These are phyloP conservation scores for Gibbula magus DNA, from an alignment of 2,888 invertebrate species.

Conservation along the genomic window DNA sequence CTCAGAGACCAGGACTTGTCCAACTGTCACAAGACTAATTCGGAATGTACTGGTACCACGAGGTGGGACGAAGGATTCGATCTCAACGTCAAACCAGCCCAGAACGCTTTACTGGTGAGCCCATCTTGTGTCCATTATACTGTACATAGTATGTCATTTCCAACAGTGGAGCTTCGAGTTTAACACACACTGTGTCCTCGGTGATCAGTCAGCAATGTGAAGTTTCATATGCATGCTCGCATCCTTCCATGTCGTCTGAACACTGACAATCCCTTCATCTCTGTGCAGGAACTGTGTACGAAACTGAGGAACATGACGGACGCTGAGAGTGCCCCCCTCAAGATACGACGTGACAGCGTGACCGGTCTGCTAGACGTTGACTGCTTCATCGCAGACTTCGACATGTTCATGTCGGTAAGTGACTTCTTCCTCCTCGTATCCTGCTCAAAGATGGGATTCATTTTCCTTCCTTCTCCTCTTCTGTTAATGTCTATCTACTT, in stretches of 20 bases:
- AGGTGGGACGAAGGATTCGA: conserved; percentile 65
- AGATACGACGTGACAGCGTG: conserved; percentile 47
- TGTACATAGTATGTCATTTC: too few relatives aligned
- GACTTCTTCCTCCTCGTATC: background rate
- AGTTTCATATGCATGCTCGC: too few relatives aligned
- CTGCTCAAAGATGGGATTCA: too few relatives aligned
- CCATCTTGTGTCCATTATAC: too few relatives aligned
- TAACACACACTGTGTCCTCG: too few relatives aligned
- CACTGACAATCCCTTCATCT: too few relatives aligned
- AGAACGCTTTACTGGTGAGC: conserved; percentile 63
- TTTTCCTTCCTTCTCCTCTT: too few relatives aligned
- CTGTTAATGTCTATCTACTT: too few relatives aligned
- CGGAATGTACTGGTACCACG: conserved; percentile 55
- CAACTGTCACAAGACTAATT: conserved; percentile 47
- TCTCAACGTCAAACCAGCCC: conserved; percentile 60
- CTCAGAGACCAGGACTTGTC: conserved; percentile 48
- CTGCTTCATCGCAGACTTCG: conserved; percentile 54
- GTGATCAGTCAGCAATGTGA: too few relatives aligned
- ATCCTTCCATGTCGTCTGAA: too few relatives aligned
- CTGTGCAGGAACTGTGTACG: conserved; percentile 56
- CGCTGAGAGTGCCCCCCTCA: conserved; percentile 38
- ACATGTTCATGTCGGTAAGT: conserved; percentile 52
- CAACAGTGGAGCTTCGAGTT: too few relatives aligned
- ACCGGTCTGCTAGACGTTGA: conserved; percentile 46
- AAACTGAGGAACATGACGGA: conserved; percentile 46